Evolutionary conservation across 1,140 invertebrate species (phyloP).

Genomic region (Aradophagus sp.): DNA sequence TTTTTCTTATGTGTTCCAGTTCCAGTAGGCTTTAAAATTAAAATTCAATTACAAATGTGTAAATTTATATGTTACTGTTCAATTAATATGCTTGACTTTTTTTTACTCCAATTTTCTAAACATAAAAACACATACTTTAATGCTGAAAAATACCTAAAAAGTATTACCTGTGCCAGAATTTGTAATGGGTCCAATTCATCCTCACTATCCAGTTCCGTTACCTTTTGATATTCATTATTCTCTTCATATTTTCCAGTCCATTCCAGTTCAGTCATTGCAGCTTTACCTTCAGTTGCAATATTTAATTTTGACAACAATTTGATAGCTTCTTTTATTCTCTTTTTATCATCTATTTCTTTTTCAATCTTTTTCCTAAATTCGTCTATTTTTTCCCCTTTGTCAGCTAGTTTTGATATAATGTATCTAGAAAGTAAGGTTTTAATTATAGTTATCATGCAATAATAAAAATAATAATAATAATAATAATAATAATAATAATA

Average conservation of each 20-base stretch:
- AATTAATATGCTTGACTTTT: too few species aligned
- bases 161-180: conserved; percentile 78
- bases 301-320: conserved; percentile 78
- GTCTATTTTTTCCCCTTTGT: conserved; percentile 81
- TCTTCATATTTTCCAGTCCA: conserved; percentile 78
- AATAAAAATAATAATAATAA: too few species aligned
- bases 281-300: conserved; percentile 76
- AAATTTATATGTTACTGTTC: conserved; percentile 3
- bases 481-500: too few species aligned
- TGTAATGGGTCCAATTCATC: conserved; percentile 80
- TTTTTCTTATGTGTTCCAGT: conserved; percentile 77
- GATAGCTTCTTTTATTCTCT: conserved; percentile 78
- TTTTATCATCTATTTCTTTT: conserved; percentile 75
- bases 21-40: conserved; percentile 67
- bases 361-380: conserved; percentile 76
- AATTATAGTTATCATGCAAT: too few species aligned
- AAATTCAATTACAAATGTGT: conserved; percentile 7
- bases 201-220: conserved; percentile 78
- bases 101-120: too few species aligned
- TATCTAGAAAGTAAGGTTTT: conserved; percentile 53
- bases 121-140: too few species aligned
- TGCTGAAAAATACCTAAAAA: too few species aligned
- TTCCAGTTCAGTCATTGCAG: conserved; percentile 78
- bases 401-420: conserved; percentile 77
- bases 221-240: conserved; percentile 53